Percentiles rank a stretch among this genome's conserved stretches.
Conservation (phyloP, 2,797 vertebrate genomes). For the Coendou prehensilis region DNA sequence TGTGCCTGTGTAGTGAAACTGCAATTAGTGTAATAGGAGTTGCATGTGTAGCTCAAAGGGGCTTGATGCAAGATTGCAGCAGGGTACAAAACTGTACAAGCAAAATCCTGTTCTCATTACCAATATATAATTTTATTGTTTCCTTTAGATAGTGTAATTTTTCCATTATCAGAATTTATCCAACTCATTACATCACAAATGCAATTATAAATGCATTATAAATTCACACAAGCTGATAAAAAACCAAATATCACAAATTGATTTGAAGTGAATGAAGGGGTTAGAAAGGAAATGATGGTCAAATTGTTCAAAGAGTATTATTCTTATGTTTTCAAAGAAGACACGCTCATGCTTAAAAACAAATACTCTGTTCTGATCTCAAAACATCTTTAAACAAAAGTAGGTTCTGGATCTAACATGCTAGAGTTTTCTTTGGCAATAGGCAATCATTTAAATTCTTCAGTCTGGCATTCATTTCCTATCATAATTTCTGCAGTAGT, state of each 20-base stretch:
- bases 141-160: slow-evolving; percentile 66
- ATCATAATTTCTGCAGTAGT: background rate
- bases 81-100: slow-evolving; percentile 54
- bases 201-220: slow-evolving; percentile 72
- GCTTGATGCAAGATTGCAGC: background rate
- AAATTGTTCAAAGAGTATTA: slow-evolving; percentile 26
- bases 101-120: slow-evolving; percentile 63
- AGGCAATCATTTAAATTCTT: slow-evolving; percentile 19
- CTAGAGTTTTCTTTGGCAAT: background rate
- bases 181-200: slow-evolving; percentile 61
- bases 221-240: slow-evolving; percentile 69
- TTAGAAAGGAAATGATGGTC: slow-evolving; percentile 54
- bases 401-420: background rate
- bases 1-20: slow-evolving; percentile 32
- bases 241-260: slow-evolving; percentile 71
- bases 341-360: background rate
- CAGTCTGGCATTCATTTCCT: slow-evolving; percentile 11
- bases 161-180: slow-evolving; percentile 74
- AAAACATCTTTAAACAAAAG: background rate
- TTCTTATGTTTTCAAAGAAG: background rate
- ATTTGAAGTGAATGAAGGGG: slow-evolving; percentile 51
- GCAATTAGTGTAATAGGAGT: slow-evolving; percentile 54
- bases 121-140: slow-evolving; percentile 71
- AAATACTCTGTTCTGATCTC: background rate
- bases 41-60: slow-evolving; percentile 64